phyloP scores from a whole-genome alignment of 2,888 invertebrate genomes.

The Drosophila subquinaria region DNA sequence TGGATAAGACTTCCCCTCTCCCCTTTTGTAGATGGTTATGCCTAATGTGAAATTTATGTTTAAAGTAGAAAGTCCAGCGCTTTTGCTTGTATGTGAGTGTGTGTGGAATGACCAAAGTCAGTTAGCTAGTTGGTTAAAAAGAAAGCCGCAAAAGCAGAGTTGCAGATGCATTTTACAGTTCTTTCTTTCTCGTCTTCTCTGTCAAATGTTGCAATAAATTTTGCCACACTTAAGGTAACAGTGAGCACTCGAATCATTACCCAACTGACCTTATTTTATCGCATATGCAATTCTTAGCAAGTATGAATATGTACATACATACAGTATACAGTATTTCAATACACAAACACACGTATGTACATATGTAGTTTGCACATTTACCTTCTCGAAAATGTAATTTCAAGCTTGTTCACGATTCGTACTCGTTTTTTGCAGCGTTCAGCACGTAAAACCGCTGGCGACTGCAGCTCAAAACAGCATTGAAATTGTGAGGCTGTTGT shows the following conservation, averaged over 20 bases:
- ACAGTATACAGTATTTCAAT: not conserved
- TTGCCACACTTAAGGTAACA: constrained; percentile 64
- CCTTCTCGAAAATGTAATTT: constrained; percentile 46
- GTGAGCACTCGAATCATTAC: constrained; percentile 55
- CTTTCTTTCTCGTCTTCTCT: constrained; percentile 26
- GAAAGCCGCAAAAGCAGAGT: constrained; percentile 57
- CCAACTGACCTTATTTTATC: constrained; percentile 77
- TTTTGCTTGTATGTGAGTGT: not conserved
- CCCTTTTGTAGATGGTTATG: constrained; percentile 38
- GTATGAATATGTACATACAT: not conserved
- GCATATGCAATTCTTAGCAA: constrained; percentile 41
- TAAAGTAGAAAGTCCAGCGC: constrained; percentile 74
- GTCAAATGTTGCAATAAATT: constrained; percentile 41
- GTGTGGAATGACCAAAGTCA: constrained; percentile 44
- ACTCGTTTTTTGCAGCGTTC: constrained; percentile 29
- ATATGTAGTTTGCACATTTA: not conserved
- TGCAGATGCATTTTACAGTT: constrained; percentile 50
- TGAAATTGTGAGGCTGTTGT: constrained; percentile 36
- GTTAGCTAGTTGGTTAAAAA: constrained; percentile 41
- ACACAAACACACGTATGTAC: not conserved
- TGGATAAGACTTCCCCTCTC: not conserved
- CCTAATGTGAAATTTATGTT: constrained; percentile 80
- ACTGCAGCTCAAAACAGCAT: constrained; percentile 37
- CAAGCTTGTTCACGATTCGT: constrained; percentile 37
- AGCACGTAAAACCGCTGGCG: constrained; percentile 35